Percentiles rank a stretch among this genome's conserved stretches.
These are phyloP conservation scores for Poeciliopsis retropinna DNA, from an alignment of 2,113 vertebrate species.

Conservation along the genomic window DNA sequence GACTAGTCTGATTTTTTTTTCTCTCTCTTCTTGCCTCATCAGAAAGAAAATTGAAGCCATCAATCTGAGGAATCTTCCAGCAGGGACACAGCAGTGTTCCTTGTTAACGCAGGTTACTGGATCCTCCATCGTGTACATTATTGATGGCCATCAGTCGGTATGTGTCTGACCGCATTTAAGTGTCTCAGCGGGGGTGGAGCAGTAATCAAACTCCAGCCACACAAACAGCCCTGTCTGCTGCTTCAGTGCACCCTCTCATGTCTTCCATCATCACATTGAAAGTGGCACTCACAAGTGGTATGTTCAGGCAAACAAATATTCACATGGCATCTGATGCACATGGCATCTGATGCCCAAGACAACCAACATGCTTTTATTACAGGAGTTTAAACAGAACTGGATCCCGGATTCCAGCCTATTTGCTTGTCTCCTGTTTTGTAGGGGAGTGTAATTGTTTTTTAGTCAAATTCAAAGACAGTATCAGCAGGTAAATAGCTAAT, in stretches of 20 bases:
- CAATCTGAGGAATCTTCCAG: slow-evolving; percentile 54
- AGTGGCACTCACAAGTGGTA: slow-evolving; percentile 58
- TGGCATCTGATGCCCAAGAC: background rate
- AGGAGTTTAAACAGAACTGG: background rate
- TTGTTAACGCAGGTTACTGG: slow-evolving; percentile 45
- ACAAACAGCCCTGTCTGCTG: slow-evolving; percentile 35
- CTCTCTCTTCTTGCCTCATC: slow-evolving; percentile 28
- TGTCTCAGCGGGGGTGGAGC: slow-evolving; percentile 54
- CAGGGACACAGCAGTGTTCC: slow-evolving; percentile 56
- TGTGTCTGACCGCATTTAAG: slow-evolving; percentile 76
- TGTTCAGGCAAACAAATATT: slow-evolving; percentile 56
- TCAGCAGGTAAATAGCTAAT: background rate
- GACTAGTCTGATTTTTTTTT: slow-evolving; percentile 17
- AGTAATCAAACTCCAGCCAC: slow-evolving; percentile 67
- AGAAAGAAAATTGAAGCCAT: slow-evolving; percentile 68
- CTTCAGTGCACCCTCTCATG: slow-evolving; percentile 6
- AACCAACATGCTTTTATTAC: background rate
- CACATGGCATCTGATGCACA: background rate
- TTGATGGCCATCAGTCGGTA: slow-evolving; percentile 74
- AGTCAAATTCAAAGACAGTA: background rate
- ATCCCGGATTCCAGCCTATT: background rate
- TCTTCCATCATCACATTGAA: slow-evolving; percentile 27
- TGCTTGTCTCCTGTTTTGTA: background rate
- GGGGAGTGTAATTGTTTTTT: background rate
- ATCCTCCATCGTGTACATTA: slow-evolving; percentile 74